Evolutionary conservation across 2,888 invertebrate genomes (phyloP).

Genomic region (Drosophila limbata): DNA sequence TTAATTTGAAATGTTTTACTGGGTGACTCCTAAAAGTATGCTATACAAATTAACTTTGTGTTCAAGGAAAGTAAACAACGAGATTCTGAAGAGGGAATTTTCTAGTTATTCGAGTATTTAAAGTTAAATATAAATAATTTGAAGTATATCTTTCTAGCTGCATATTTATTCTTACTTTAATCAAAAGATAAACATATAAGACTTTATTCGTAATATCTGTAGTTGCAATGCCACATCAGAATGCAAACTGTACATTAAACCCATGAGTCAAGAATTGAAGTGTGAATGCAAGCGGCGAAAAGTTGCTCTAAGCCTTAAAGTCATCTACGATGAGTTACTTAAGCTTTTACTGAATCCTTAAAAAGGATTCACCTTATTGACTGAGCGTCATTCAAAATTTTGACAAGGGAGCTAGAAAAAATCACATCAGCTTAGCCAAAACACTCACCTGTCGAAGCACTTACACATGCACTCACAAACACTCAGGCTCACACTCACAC

Average conservation of each 20-base stretch:
- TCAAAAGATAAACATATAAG: no score
- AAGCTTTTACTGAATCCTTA: conserved; percentile 2
- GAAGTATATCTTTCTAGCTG: no score
- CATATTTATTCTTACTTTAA: neutral
- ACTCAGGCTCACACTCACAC: no score
- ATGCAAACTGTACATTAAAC: neutral
- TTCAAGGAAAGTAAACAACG: neutral
- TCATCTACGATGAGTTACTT: neutral
- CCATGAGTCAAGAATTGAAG: conserved; percentile 19
- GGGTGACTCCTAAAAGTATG: conserved; percentile 1
- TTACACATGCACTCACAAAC: conserved; percentile 25
- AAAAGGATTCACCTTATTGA: conserved; percentile 37
- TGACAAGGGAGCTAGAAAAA: conserved; percentile 8
- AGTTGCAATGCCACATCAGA: neutral
- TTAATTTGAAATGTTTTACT: neutral
- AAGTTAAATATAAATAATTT: neutral
- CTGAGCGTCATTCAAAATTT: conserved; percentile 30
- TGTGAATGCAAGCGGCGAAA: neutral
- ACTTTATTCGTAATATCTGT: no score
- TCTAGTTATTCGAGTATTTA: neutral
- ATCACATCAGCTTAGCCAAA: conserved; percentile 53
- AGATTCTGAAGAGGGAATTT: neutral
- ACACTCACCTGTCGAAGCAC: conserved; percentile 59
- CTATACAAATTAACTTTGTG: neutral
- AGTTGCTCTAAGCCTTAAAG: conserved; percentile 17